Conservation (phyloP, 1,140 invertebrate genomes). For the Micrasema minimum region DNA sequence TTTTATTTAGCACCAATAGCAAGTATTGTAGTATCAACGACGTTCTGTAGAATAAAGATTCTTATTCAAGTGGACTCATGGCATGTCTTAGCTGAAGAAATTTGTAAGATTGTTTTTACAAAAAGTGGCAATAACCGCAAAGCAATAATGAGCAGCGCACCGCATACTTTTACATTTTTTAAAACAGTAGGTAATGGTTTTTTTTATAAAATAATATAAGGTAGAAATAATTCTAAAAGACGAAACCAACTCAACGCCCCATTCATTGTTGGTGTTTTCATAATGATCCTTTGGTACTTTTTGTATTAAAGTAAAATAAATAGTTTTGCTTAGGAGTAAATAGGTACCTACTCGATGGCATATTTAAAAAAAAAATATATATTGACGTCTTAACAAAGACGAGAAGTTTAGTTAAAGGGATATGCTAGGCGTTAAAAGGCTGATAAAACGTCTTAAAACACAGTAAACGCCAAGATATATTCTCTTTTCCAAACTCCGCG, state of each 20-base stretch:
- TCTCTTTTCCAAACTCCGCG: no score
- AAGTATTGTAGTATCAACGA: no score
- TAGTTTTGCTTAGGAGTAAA: not conserved
- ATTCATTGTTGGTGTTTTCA: not conserved
- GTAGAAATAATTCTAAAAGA: not conserved
- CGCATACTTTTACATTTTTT: constrained; percentile 6
- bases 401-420: no score
- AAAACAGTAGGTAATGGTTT: not conserved
- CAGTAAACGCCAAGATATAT: no score
- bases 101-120: constrained; percentile 41
- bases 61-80: constrained; percentile 3
- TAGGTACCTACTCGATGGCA: no score
- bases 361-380: no score
- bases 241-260: not conserved
- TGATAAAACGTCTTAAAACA: no score
- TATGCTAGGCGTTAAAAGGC: no score
- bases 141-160: not conserved
- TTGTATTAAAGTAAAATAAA: not conserved
- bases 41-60: no score
- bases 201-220: not conserved
- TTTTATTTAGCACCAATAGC: no score
- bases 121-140: constrained; percentile 42
- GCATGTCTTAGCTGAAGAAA: constrained; percentile 35
- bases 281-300: not conserved
- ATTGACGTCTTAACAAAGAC: no score